phyloP scores from a whole-genome alignment of 2,888 invertebrate species.

The Zygaena filipendulae region DNA sequence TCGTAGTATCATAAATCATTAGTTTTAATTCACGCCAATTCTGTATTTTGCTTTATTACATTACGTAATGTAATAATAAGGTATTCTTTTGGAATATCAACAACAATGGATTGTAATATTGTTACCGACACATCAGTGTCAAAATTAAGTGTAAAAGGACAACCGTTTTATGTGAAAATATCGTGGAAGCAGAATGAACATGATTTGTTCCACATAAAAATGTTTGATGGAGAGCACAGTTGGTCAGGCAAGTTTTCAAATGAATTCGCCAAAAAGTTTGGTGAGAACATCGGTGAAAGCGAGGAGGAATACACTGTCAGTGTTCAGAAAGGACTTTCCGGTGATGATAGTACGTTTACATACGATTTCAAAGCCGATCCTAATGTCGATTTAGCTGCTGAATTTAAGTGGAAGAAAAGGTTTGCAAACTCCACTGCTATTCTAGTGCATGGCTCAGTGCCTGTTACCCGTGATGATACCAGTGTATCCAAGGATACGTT shows the following conservation, averaged over 20 bases:
- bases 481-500: conserved; percentile 25
- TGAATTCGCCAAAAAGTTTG: conserved; percentile 26
- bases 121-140: conserved; percentile 17
- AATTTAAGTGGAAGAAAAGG: conserved; percentile 38
- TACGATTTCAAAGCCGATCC: conserved; percentile 21
- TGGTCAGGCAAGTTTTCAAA: conserved; percentile 39
- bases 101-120: no score
- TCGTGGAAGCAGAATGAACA: conserved; percentile 29
- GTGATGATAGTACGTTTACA: conserved; percentile 18
- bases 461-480: conserved; percentile 21
- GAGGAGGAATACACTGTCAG: conserved; percentile 28
- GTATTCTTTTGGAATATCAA: no score
- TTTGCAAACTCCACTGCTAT: conserved; percentile 22
- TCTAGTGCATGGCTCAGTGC: conserved; percentile 31
- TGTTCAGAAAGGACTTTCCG: conserved; percentile 24
- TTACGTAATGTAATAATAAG: no score
- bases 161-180: conserved; percentile 28
- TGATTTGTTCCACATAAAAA: conserved; percentile 33
- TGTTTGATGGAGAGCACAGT: conserved; percentile 27
- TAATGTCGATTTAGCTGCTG: conserved; percentile 20
- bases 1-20: no score
- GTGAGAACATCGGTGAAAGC: conserved; percentile 25
- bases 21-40: no score
- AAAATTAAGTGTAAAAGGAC: conserved; percentile 26
- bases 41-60: no score